Evolutionary conservation across 2,888 invertebrate genomes (phyloP).

Genomic region (Drosophila lacicola): DNA sequence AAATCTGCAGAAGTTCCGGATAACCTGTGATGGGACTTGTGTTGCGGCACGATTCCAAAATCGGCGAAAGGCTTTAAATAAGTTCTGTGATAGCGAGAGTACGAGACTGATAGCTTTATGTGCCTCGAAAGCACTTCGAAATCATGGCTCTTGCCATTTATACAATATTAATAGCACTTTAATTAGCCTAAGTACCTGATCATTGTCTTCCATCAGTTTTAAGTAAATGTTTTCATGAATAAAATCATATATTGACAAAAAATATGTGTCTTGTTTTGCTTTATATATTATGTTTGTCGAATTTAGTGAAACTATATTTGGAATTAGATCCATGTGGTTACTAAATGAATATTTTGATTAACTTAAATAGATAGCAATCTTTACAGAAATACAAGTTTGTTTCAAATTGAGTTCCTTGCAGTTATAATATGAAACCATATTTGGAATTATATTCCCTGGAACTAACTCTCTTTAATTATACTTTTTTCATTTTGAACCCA

Average conservation of each 20-base stretch:
- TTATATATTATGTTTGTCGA: too few relatives aligned
- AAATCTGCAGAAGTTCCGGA: conserved; percentile 7
- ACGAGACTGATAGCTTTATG: conserved; percentile 48
- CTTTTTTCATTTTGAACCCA: too few relatives aligned
- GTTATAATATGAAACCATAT: too few relatives aligned
- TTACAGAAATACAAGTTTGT: too few relatives aligned
- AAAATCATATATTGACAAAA: conserved; percentile 26
- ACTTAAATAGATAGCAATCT: too few relatives aligned
- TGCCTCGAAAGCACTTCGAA: conserved; percentile 15
- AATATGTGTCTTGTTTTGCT: not conserved
- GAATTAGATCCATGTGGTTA: too few relatives aligned
- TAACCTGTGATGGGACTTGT: conserved; percentile 59
- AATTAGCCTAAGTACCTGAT: conserved; percentile 41
- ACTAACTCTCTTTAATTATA: too few relatives aligned
- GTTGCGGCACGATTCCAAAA: conserved; percentile 15
- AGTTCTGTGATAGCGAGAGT: conserved; percentile 65
- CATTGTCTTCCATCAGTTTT: conserved; percentile 59
- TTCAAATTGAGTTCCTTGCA: too few relatives aligned
- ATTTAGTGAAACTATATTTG: too few relatives aligned
- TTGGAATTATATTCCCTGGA: too few relatives aligned
- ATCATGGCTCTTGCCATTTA: conserved; percentile 38
- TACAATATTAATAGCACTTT: conserved; percentile 24
- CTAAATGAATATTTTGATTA: too few relatives aligned
- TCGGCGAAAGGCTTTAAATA: conserved; percentile 64
- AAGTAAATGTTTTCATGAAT: conserved; percentile 62